phyloP scores from a whole-genome alignment of 1,140 invertebrate genomes.

The Drosophila cardini region DNA sequence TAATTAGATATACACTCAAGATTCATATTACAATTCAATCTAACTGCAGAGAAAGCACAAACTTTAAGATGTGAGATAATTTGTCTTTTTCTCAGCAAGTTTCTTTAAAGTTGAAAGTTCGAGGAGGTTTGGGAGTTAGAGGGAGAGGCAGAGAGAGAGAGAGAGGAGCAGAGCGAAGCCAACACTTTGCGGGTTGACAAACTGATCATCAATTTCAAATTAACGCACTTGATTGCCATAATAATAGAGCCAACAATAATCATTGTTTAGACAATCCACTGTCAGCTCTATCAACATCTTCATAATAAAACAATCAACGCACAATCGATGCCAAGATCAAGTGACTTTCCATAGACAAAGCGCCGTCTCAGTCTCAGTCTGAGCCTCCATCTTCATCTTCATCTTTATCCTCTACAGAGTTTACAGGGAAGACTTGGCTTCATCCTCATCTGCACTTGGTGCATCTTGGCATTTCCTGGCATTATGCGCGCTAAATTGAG shows the following conservation, averaged over 20 bases:
- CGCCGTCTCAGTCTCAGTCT: conserved; percentile 10
- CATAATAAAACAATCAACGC: conserved; percentile 83
- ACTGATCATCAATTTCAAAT: conserved; percentile 64
- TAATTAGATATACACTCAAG: conserved; percentile 62
- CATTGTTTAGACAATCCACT: conserved; percentile 43
- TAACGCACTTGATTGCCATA: conserved; percentile 74
- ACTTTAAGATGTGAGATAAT: conserved; percentile 15
- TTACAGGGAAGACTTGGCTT: not conserved
- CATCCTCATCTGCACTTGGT: conserved; percentile 42
- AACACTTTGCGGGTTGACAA: conserved; percentile 55
- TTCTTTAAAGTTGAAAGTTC: conserved; percentile 26
- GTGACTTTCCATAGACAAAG: conserved; percentile 77
- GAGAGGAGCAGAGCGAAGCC: not conserved
- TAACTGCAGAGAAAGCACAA: conserved; percentile 10
- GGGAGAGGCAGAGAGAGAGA: not conserved
- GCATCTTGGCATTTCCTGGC: conserved; percentile 76
- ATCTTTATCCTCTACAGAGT: not conserved
- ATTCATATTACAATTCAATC: conserved; percentile 19
- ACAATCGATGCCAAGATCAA: conserved; percentile 78
- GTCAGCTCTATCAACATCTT: conserved; percentile 73
- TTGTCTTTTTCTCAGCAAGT: conserved; percentile 7
- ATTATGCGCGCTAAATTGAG: conserved; percentile 82
- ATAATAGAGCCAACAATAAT: conserved; percentile 68
- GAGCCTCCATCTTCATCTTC: conserved; percentile 14
- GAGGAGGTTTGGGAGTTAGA: not conserved